Base-by-base conservation (phyloP, 2,888 invertebrate genomes). In the Caenorhabditis wallacei region DNA sequence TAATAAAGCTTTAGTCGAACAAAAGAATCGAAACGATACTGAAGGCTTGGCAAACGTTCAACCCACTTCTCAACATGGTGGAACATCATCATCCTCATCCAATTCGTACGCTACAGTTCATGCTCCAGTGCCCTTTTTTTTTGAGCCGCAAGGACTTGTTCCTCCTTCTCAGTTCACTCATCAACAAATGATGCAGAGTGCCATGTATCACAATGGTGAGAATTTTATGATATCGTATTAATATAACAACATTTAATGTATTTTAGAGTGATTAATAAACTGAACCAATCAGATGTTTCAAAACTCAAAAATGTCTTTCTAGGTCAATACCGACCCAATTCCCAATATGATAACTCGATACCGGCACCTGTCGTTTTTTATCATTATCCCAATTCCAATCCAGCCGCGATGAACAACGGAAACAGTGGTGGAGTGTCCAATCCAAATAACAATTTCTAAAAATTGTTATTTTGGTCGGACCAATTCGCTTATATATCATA, bases 121-220 rank as follows among this genome's bases (percentile, higher is more conserved):
- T 30, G 22, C 18, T 40, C 53, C 20, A 16, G n/a, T 48, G n/a
- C 46, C n/a, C n/a, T 48, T 18, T 3, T 48, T 18, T 66, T 37
- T 66, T 22, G 22, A 37, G 35, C 20, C 30, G 8, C 22, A n/a
- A 16, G 56, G 26, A 24, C 22, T 66, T 51, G 8, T 66, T 16
- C 8, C 24, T 1, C 1, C 26, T 5, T 22, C n/a, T 40, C 72
- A 74, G 26, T 74, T 56, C 11, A 16, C 4, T 30, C 30, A 74
- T 35, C 74, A 74, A 18, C 74, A 74, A 30, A 46, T 74, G 40
- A 30, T 74, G 2, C 74, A 64, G 30, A 63, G 26, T 16, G 20
- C 30, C 8, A 30, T 71, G 24, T 63, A 16, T 26, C 63, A 63
- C 20, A 43, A 40, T 18, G 61, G 66, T 66, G 20, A 10, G 66